Conservation (phyloP, 2,888 invertebrate species). For the Germaria angustata region DNA sequence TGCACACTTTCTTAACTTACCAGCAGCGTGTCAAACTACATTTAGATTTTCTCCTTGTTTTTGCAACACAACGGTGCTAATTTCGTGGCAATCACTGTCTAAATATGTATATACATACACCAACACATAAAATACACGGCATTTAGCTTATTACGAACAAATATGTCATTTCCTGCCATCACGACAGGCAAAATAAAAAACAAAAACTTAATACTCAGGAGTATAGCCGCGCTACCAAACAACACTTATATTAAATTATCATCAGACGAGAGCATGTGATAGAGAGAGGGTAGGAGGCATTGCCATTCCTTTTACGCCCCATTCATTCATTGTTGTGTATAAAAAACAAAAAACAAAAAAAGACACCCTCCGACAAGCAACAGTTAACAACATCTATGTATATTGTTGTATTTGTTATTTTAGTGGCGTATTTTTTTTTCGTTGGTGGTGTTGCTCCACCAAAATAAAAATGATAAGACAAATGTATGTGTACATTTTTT, state of each 20-base stretch:
- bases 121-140: constrained; percentile 1
- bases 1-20: no score
- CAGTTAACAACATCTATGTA: constrained; percentile 1
- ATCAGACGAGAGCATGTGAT: constrained; percentile 28
- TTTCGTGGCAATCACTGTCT: background rate
- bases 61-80: background rate
- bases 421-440: background rate
- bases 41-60: no score
- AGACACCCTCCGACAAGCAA: constrained; percentile 16
- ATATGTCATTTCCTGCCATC: constrained; percentile 45
- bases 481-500: no score
- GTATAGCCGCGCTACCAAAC: background rate
- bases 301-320: background rate
- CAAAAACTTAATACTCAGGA: background rate
- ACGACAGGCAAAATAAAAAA: background rate
- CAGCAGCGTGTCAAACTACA: no score
- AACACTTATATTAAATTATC: constrained; percentile 7
- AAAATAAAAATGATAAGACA: constrained; percentile 28
- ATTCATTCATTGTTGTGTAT: background rate
- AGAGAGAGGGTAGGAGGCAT: background rate
- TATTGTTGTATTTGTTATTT: background rate
- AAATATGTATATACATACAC: no score
- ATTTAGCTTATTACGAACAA: constrained; percentile 40
- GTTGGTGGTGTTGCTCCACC: constrained; percentile 4
- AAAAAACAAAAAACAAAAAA: constrained; percentile 3